phyloP scores from a whole-genome alignment of 2,113 vertebrate species.

The Syngnathoides biaculeatus region DNA sequence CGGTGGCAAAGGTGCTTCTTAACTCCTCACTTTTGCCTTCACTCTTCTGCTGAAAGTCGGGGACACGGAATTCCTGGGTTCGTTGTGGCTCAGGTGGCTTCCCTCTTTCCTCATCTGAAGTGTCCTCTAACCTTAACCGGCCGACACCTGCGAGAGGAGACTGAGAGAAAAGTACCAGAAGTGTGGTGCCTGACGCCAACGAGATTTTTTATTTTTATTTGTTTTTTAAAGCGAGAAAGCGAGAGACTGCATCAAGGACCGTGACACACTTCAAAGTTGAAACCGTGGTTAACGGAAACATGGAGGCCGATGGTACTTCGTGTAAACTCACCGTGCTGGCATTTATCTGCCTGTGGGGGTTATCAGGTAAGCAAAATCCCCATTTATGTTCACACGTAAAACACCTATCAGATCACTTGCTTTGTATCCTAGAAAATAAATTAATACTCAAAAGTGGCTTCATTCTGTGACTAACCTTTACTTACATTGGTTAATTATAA shows the following conservation, averaged over 20 bases:
- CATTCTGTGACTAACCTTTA: not conserved
- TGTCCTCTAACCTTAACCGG: slow-evolving; percentile 18
- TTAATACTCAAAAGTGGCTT: not conserved
- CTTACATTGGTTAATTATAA: not conserved
- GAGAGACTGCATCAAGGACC: slow-evolving; percentile 20
- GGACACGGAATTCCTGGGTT: slow-evolving; percentile 2
- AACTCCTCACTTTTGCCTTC: not conserved
- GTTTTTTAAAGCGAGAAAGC: slow-evolving; percentile 8
- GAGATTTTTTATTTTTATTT: not conserved
- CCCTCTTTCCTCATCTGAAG: slow-evolving; percentile 44
- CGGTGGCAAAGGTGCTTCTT: slow-evolving; percentile 6
- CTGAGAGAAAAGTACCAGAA: slow-evolving; percentile 17
- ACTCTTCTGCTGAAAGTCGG: slow-evolving; percentile 1
- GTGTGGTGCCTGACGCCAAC: slow-evolving; percentile 16
- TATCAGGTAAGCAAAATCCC: slow-evolving; percentile 60
- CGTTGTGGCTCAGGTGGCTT: slow-evolving; percentile 2
- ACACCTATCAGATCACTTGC: not conserved
- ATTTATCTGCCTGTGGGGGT: slow-evolving; percentile 45
- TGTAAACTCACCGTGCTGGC: slow-evolving; percentile 65
- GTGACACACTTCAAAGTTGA: slow-evolving; percentile 4
- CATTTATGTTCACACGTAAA: not conserved
- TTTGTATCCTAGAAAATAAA: not conserved
- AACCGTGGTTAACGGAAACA: slow-evolving; percentile 33
- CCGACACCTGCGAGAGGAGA: not conserved
- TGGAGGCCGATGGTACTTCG: slow-evolving; percentile 56